Evolutionary conservation across 2,113 vertebrate species (phyloP).

Genomic region (Cinclus cinclus): DNA sequence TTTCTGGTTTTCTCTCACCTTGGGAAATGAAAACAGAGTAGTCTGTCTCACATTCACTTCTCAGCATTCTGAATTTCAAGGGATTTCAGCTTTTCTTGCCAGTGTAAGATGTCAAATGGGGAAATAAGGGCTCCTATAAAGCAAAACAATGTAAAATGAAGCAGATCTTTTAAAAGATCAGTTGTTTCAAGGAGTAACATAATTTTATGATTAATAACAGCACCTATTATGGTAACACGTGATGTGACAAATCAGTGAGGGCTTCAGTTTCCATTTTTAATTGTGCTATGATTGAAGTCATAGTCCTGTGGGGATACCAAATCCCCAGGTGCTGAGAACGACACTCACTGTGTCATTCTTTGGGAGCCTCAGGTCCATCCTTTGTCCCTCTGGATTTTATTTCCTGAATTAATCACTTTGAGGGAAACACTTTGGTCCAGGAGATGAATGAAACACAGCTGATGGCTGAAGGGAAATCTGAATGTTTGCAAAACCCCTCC

Average conservation of each 20-base stretch:
- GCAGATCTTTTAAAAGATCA: not conserved
- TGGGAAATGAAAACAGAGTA: conserved; percentile 44
- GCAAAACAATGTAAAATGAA: not conserved
- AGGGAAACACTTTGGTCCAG: not conserved
- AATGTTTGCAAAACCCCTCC: not conserved
- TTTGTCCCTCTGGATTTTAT: not conserved
- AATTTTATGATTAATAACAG: not conserved
- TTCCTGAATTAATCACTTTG: not conserved
- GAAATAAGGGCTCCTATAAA: conserved; percentile 13
- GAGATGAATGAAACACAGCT: not conserved
- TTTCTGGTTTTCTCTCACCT: conserved; percentile 47
- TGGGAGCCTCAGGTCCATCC: not conserved
- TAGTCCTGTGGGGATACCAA: not conserved
- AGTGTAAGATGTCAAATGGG: not conserved
- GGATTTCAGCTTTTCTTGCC: conserved; percentile 12
- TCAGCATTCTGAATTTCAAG: conserved; percentile 1
- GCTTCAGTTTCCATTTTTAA: not conserved
- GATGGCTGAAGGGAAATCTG: not conserved
- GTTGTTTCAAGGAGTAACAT: not conserved
- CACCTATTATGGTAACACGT: rapidly evolving
- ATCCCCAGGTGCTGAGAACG: not conserved
- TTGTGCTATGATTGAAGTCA: not conserved
- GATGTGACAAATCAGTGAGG: not conserved
- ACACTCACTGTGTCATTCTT: not conserved
- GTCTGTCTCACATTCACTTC: not conserved